These are phyloP conservation scores for Zaprionus nigranus DNA, from an alignment of 1,140 invertebrate species.

Conservation along the genomic window DNA sequence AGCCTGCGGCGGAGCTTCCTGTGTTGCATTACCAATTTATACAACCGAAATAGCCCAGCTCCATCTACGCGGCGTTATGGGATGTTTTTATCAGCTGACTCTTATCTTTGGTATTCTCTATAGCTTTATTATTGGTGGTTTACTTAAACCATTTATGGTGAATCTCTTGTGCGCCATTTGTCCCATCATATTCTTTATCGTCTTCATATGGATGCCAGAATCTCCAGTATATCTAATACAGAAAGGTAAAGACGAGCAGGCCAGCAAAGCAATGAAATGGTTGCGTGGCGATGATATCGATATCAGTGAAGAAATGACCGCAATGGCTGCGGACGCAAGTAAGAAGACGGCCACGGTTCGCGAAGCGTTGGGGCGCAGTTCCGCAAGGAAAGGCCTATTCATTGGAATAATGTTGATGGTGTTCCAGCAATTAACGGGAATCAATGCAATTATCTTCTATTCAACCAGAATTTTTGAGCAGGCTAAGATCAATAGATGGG, in stretches of 20 bases:
- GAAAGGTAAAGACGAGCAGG: constrained; percentile 87
- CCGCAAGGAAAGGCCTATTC: constrained; percentile 31
- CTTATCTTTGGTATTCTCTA: constrained; percentile 88
- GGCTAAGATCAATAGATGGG: constrained; percentile 20
- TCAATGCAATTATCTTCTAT: constrained; percentile 74
- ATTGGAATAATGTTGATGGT: constrained; percentile 61
- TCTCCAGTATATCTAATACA: constrained; percentile 86
- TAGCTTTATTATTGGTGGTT: constrained; percentile 86
- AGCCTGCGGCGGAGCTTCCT: constrained; percentile 88
- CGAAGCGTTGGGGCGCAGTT: constrained; percentile 5
- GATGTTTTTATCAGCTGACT: constrained; percentile 89
- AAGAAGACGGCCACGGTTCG: background rate
- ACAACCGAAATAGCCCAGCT: constrained; percentile 89
- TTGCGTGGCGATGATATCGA: constrained; percentile 89
- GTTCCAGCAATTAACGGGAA: constrained; percentile 68
- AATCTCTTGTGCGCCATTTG: constrained; percentile 86
- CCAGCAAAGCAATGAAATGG: constrained; percentile 87
- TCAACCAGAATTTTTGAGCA: constrained; percentile 53
- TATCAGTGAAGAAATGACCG: constrained; percentile 32
- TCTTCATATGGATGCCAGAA: constrained; percentile 89
- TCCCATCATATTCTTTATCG: constrained; percentile 86
- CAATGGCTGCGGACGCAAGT: background rate
- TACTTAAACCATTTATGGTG: constrained; percentile 80
- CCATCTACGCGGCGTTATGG: constrained; percentile 88
- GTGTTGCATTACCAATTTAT: constrained; percentile 89